phyloP scores from a whole-genome alignment of 2,888 invertebrate species.

The Calameuta filiformis region DNA sequence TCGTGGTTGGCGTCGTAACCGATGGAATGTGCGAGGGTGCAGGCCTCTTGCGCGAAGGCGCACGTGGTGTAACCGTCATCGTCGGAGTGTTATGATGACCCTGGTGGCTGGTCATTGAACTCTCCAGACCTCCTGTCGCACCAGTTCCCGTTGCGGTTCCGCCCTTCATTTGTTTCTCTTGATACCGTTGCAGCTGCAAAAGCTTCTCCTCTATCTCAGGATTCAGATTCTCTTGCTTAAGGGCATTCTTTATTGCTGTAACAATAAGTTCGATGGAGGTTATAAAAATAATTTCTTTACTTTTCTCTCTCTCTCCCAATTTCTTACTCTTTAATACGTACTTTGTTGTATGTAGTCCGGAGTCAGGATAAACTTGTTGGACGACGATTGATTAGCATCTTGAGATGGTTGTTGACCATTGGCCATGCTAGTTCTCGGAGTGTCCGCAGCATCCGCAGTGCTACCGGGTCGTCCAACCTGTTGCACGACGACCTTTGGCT shows the following conservation, averaged over 20 bases:
- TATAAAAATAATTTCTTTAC: not conserved
- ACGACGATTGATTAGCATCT: constrained; percentile 54
- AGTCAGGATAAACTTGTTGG: constrained; percentile 84
- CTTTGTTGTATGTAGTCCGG: constrained; percentile 95
- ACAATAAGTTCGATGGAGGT: constrained; percentile 28
- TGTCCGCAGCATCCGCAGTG: constrained; percentile 33
- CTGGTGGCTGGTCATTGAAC: constrained; percentile 56
- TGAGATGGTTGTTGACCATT: constrained; percentile 61
- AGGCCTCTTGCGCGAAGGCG: constrained; percentile 70
- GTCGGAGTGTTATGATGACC: constrained; percentile 43
- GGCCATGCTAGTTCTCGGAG: constrained; percentile 49
- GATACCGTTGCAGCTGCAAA: constrained; percentile 86
- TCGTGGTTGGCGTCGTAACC: constrained; percentile 5
- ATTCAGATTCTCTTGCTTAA: constrained; percentile 90
- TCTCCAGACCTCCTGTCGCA: constrained; percentile 42
- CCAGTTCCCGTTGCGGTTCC: constrained; percentile 32
- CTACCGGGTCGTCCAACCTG: constrained; percentile 52
- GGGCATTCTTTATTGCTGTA: constrained; percentile 90
- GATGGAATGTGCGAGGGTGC: constrained; percentile 64
- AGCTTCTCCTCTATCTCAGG: constrained; percentile 94
- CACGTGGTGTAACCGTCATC: constrained; percentile 60
- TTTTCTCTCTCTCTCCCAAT: not conserved
- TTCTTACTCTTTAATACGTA: constrained; percentile 70
- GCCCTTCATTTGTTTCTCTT: constrained; percentile 81
- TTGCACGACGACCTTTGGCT: constrained; percentile 62